phyloP scores from a whole-genome alignment of 2,888 invertebrate species.

The Clusia tigrina region DNA sequence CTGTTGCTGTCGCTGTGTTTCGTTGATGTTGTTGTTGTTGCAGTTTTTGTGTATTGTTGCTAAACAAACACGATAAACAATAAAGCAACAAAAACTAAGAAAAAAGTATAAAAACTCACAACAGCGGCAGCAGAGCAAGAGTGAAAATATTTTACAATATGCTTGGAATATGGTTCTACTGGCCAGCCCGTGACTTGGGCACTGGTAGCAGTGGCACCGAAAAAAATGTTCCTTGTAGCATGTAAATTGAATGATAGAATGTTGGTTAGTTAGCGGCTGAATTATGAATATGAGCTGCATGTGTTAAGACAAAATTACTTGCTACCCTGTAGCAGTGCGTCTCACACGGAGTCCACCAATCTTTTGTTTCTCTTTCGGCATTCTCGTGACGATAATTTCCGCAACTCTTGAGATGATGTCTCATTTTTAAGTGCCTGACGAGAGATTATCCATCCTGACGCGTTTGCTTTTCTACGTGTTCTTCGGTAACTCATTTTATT shows the following conservation, averaged over 20 bases:
- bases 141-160: slow-evolving; percentile 1
- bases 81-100: slow-evolving; percentile 29
- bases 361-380: neutral
- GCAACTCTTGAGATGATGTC: slow-evolving; percentile 2
- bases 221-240: neutral
- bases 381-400: neutral
- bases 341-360: neutral
- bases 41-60: slow-evolving; percentile 18
- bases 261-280: neutral
- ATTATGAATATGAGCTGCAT: too few relatives aligned
- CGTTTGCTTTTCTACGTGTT: slow-evolving; percentile 27
- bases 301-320: neutral
- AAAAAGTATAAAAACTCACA: slow-evolving; percentile 9
- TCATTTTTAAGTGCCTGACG: neutral
- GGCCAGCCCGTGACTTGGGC: neutral
- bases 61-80: slow-evolving; percentile 22
- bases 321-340: too few relatives aligned
- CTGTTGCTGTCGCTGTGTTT: neutral
- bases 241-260: neutral
- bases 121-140: slow-evolving; percentile 21
- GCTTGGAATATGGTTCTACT: too few relatives aligned
- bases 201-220: neutral
- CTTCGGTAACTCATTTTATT: slow-evolving; percentile 17
- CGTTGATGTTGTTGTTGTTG: slow-evolving; percentile 20
- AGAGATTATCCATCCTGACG: neutral